phyloP scores from a whole-genome alignment of 1,140 invertebrate species.

The Zaprionus ornatus region DNA sequence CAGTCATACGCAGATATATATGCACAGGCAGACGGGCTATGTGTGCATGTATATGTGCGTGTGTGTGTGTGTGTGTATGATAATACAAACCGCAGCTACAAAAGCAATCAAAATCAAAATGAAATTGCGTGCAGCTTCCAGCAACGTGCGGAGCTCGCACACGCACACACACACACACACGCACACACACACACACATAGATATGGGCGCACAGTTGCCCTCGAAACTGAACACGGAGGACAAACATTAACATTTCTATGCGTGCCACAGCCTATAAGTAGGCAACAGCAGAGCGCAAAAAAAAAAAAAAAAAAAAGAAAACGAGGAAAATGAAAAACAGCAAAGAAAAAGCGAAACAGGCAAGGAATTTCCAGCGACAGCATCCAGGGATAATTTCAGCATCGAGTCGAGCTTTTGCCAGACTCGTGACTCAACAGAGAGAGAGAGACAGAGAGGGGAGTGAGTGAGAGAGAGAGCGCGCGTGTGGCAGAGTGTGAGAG shows the following conservation, averaged over 20 bases:
- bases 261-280: slow-evolving; percentile 64
- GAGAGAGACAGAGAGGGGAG: neutral
- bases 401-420: slow-evolving; percentile 63
- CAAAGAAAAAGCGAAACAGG: slow-evolving; percentile 19
- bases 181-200: slow-evolving; percentile 7
- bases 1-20: slow-evolving; percentile 9
- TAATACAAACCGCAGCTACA: slow-evolving; percentile 39
- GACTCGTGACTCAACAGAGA: slow-evolving; percentile 33
- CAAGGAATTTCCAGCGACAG: slow-evolving; percentile 61
- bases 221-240: slow-evolving; percentile 61
- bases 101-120: slow-evolving; percentile 61
- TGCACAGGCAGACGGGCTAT: neutral
- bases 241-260: slow-evolving; percentile 78
- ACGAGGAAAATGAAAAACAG: slow-evolving; percentile 25
- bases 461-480: slow-evolving; percentile 11
- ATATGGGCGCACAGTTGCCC: slow-evolving; percentile 32
- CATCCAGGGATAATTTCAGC: slow-evolving; percentile 73
- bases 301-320: slow-evolving; percentile 1
- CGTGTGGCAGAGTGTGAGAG: slow-evolving; percentile 4
- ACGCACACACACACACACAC: slow-evolving; percentile 7
- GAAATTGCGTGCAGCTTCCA: slow-evolving; percentile 66
- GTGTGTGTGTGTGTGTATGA: slow-evolving; percentile 27
- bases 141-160: slow-evolving; percentile 12
- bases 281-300: slow-evolving; percentile 47
- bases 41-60: slow-evolving; percentile 23